Evolutionary conservation across 1,140 invertebrate genomes (phyloP).

Genomic region (Pseudomyrmex gracilis): DNA sequence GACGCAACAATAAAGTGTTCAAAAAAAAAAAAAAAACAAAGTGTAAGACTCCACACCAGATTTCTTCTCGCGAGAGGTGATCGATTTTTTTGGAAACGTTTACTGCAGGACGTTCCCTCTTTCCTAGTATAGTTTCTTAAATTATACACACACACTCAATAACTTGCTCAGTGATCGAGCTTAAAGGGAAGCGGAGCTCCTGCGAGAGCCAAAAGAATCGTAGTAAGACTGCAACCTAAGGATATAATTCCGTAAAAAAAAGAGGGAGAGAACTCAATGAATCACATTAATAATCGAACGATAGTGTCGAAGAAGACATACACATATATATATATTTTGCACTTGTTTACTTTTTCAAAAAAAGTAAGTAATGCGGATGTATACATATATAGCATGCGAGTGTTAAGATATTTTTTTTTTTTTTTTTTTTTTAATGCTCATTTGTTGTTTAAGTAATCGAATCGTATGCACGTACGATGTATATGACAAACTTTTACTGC

Average conservation of each 20-base stretch:
- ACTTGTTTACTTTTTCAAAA: constrained; percentile 62
- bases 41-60: constrained; percentile 71
- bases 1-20: constrained; percentile 75
- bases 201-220: constrained; percentile 71
- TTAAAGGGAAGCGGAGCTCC: constrained; percentile 68
- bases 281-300: constrained; percentile 38
- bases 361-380: constrained; percentile 48
- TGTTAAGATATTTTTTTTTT: constrained; percentile 54
- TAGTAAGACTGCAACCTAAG: constrained; percentile 76
- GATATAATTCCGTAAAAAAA: constrained; percentile 52
- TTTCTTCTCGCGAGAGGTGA: constrained; percentile 65
- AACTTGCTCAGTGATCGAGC: constrained; percentile 70
- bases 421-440: constrained; percentile 54
- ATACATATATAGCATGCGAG: constrained; percentile 43
- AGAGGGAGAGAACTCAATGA: background rate
- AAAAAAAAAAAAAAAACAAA: constrained; percentile 55
- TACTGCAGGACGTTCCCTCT: constrained; percentile 64
- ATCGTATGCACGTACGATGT: constrained; percentile 32
- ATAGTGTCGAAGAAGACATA: constrained; percentile 27
- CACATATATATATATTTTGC: constrained; percentile 60
- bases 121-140: constrained; percentile 34
- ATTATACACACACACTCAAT: constrained; percentile 48
- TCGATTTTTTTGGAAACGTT: constrained; percentile 69
- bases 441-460: constrained; percentile 45
- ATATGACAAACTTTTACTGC: constrained; percentile 74